A percentile compares a stretch with the other conserved stretches of the same genome.
Conservation (phyloP, 1,140 invertebrate species). For the Orussus abietinus region DNA sequence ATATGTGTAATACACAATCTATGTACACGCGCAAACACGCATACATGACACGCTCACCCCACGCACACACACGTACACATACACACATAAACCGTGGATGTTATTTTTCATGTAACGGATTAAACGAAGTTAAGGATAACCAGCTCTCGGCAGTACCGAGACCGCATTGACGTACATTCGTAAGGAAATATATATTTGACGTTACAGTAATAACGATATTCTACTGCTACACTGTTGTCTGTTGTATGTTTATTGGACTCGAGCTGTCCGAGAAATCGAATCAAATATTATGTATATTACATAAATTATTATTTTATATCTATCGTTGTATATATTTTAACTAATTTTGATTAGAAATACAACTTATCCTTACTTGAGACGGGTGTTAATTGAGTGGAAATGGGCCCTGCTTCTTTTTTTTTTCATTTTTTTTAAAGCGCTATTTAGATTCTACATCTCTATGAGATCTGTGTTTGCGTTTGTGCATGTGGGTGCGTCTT, state of each 20-base stretch:
- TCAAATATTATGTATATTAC: slow-evolving; percentile 40
- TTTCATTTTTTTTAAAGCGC: no score
- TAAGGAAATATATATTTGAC: slow-evolving; percentile 39
- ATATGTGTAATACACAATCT: no score
- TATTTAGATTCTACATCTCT: no score
- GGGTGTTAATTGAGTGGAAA: no score
- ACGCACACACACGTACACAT: no score
- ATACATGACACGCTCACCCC: no score
- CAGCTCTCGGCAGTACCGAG: slow-evolving; percentile 19
- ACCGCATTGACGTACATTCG: slow-evolving; percentile 29
- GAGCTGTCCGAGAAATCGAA: slow-evolving; percentile 34
- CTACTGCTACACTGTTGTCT: slow-evolving; percentile 47
- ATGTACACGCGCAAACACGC: no score
- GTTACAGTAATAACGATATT: slow-evolving; percentile 48
- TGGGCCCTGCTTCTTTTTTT: no score
- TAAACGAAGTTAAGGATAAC: slow-evolving; percentile 29
- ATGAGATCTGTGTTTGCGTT: no score
- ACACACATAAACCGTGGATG: slow-evolving; percentile 41
- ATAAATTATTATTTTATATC: slow-evolving; percentile 49
- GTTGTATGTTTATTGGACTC: slow-evolving; percentile 39
- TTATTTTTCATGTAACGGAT: slow-evolving; percentile 44
- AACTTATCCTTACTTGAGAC: slow-evolving; percentile 36
- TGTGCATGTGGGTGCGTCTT: no score
- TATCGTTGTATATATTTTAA: slow-evolving; percentile 45
- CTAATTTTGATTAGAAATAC: slow-evolving; percentile 39